Base-by-base conservation (phyloP, 2,113 vertebrate species). In the Osmerus eperlanus region DNA sequence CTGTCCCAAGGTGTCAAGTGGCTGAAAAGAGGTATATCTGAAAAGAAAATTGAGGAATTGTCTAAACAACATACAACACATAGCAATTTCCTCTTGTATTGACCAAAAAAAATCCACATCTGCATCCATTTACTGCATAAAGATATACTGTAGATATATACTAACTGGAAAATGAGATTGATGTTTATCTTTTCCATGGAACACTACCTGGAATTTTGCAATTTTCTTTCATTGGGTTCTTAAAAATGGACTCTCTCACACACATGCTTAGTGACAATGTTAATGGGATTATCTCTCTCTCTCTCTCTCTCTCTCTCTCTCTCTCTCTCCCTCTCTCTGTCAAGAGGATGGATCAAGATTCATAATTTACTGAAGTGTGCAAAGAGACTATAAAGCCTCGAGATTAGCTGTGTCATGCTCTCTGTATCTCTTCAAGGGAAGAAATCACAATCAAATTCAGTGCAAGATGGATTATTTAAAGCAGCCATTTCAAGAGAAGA, bases 351-450 rank as follows among this genome's bases (percentile, higher is more conserved):
- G 75, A 29, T 29, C 61, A 68, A 73, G 58, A 9, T 61, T 81
- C 74, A 56, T 83, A 80, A 85, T 85, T 84, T 82, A 88, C 74
- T 36, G 79, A 75, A 66, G 72, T 73, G 32, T 18, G 62, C 62
- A 29, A 64, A 29, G 62, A 16, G 79, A 67, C 76, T 36, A 78
- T 60, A 86, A 82, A 84, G 78, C 71, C 66, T 70, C 15, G 14
- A 81, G 78, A 85, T 81, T 73, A 76, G 77, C 3, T 72, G 70
- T 84, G 84, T 81, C 81, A 65, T 61, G 58, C 64, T 73, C 76
- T 36, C 79, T 36, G 73, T 72, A 18, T 71, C 70, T 68, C 81
- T 86, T 75, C 72, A 76, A 74, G 65, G 70, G 72, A 78, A 67
- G 62, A 64, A 64, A n/a, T 36, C 28, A 8, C 15, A 29, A 18